A percentile compares a stretch with the other conserved stretches of the same genome.
phyloP scores from a whole-genome alignment of 2,888 invertebrate genomes.

The Chelonus formosanus region DNA sequence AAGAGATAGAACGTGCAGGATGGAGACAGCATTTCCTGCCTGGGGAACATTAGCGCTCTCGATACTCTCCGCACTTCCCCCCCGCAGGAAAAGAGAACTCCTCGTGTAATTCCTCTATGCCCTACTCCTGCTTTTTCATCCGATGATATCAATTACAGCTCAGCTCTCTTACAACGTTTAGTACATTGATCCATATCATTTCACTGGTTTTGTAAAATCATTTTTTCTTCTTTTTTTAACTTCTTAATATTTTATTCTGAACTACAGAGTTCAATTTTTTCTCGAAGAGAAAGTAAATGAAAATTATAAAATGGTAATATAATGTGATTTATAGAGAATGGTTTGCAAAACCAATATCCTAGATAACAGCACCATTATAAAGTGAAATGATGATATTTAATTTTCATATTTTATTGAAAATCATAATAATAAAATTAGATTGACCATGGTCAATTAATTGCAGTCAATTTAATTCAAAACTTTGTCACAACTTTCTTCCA shows the following conservation, averaged over 20 bases:
- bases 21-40: conserved; percentile 65
- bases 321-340: no score
- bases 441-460: no score
- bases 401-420: no score
- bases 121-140: conserved; percentile 34
- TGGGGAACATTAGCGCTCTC: conserved; percentile 64
- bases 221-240: background rate
- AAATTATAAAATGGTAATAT: no score
- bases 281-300: no score
- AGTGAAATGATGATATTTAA: no score
- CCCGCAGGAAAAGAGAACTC: conserved; percentile 39
- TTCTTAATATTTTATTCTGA: background rate
- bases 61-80: conserved; percentile 51
- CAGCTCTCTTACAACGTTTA: background rate
- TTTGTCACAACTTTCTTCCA: no score
- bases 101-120: conserved; percentile 30
- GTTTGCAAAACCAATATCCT: no score
- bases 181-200: background rate
- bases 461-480: no score
- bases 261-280: no score
- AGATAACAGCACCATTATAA: no score
- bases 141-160: conserved; percentile 27
- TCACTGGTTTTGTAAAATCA: background rate
- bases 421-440: no score
- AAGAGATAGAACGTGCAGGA: conserved; percentile 61